Conservation (phyloP, 2,888 invertebrate species). For the Perizoma affinitatum region DNA sequence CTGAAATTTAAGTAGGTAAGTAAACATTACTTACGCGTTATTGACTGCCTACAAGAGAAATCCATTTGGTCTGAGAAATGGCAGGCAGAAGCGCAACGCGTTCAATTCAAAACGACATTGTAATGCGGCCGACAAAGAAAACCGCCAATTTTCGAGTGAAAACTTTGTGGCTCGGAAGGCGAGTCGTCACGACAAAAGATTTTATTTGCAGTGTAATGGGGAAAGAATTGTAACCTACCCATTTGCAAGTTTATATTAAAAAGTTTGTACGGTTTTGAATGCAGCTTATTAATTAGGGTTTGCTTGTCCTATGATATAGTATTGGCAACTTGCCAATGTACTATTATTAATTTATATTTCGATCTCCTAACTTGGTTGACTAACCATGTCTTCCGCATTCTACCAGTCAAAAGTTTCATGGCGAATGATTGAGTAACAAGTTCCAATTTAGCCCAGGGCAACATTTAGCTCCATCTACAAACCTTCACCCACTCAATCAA, state of each 20-base stretch:
- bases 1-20: constrained; percentile 33
- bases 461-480: constrained; percentile 15
- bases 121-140: constrained; percentile 34
- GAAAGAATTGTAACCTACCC: constrained; percentile 14
- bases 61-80: constrained; percentile 44
- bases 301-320: neutral
- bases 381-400: neutral
- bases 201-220: constrained; percentile 32
- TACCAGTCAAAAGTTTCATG: neutral
- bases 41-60: constrained; percentile 49
- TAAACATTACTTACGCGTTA: constrained; percentile 40
- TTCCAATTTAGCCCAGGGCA: constrained; percentile 7
- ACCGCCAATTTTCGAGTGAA: constrained; percentile 31
- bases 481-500: constrained; percentile 33
- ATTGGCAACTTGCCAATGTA: constrained; percentile 1
- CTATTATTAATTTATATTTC: constrained; percentile 34
- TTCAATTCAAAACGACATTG: constrained; percentile 35
- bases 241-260: constrained; percentile 16
- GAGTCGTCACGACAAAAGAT: constrained; percentile 31
- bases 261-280: constrained; percentile 35
- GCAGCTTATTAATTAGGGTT: neutral
- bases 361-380: neutral
- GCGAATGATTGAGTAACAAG: constrained; percentile 38
- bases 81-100: constrained; percentile 26
- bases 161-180: constrained; percentile 26